Percentiles rank a stretch among this genome's conserved stretches.
These are phyloP conservation scores for Drosophila kuntzei DNA, from an alignment of 2,888 invertebrate genomes.

Conservation along the genomic window DNA sequence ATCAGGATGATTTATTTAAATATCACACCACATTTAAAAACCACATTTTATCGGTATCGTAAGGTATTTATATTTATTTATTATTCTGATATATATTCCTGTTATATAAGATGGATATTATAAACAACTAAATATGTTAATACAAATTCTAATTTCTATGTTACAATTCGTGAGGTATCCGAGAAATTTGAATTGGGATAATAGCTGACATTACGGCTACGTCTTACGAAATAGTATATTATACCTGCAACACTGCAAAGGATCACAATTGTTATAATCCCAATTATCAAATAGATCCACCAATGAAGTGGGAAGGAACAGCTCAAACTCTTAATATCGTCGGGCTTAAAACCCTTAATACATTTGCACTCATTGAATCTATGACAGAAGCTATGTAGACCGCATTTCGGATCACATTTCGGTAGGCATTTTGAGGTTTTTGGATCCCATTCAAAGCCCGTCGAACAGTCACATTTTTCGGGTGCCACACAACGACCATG, in stretches of 20 bases:
- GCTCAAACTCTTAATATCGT: not conserved
- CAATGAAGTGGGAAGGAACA: slow-evolving; percentile 15
- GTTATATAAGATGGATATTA: not conserved
- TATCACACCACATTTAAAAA: not conserved
- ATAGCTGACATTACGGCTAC: not conserved
- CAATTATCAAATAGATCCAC: slow-evolving; percentile 28
- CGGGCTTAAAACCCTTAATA: not conserved
- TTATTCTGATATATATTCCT: too few relatives aligned
- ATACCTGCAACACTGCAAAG: not conserved
- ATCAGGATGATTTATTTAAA: not conserved
- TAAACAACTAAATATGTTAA: not conserved
- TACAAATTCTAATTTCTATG: not conserved
- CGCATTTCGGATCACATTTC: slow-evolving; percentile 23
- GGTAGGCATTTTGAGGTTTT: not conserved
- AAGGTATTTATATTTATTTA: too few relatives aligned
- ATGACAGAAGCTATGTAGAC: slow-evolving; percentile 23
- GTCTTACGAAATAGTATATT: not conserved
- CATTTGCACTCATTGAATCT: slow-evolving; percentile 20
- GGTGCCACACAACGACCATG: not conserved
- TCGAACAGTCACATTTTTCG: not conserved
- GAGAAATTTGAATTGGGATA: slow-evolving; percentile 29
- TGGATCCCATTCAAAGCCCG: slow-evolving; percentile 3
- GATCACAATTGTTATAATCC: not conserved
- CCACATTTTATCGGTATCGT: not conserved
- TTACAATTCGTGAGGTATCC: slow-evolving; percentile 2